Evolutionary conservation across 1,140 invertebrate species (phyloP).

Genomic region (Hirudo medicinalis): DNA sequence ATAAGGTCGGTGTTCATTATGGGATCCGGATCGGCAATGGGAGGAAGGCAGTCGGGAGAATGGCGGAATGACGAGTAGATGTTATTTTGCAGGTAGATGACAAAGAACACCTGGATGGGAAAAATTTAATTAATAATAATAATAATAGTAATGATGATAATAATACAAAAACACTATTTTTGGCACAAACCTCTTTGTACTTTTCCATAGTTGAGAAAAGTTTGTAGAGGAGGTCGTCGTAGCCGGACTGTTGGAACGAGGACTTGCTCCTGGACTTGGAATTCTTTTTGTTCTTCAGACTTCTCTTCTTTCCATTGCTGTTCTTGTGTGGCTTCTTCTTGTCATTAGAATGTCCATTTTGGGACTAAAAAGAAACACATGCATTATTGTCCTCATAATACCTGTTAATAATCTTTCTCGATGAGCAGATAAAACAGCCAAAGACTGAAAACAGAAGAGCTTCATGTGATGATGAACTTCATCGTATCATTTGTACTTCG

Average conservation of each 20-base stretch:
- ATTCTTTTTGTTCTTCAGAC: constrained; percentile 61
- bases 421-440: no score
- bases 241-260: constrained; percentile 83
- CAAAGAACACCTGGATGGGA: constrained; percentile 66
- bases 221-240: constrained; percentile 20
- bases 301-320: constrained; percentile 43
- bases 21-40: constrained; percentile 71
- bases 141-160: background rate
- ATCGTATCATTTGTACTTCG: no score
- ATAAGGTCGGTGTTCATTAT: constrained; percentile 90
- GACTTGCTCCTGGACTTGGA: constrained; percentile 92
- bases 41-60: background rate
- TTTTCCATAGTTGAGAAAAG: constrained; percentile 22
- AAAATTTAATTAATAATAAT: constrained; percentile 12
- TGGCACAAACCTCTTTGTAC: constrained; percentile 21
- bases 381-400: no score
- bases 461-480: no score
- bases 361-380: background rate
- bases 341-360: constrained; percentile 20
- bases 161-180: background rate
- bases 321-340: constrained; percentile 76
- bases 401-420: no score
- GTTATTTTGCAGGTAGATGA: constrained; percentile 81
- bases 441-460: no score
- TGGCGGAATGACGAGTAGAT: constrained; percentile 43